phyloP scores from a whole-genome alignment of 2,113 vertebrate genomes.

The Aspidoscelis tigris region DNA sequence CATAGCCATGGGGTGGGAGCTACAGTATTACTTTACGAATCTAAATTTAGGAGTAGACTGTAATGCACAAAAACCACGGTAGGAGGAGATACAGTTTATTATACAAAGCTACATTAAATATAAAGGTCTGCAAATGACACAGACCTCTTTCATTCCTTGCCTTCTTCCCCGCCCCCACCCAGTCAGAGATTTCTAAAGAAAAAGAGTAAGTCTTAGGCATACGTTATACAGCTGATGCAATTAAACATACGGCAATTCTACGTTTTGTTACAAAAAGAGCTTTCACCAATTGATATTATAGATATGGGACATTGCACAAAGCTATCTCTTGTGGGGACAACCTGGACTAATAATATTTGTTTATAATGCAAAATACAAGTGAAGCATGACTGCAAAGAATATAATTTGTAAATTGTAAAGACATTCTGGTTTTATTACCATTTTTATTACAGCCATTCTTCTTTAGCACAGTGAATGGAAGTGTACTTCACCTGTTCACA shows the following conservation, averaged over 20 bases:
- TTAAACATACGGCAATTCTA: neutral
- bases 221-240: neutral
- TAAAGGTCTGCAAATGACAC: neutral
- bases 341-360: neutral
- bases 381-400: neutral
- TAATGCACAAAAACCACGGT: too few relatives aligned
- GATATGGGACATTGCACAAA: neutral
- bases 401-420: neutral
- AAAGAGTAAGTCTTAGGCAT: neutral
- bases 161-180: neutral
- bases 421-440: neutral
- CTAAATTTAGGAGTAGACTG: neutral
- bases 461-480: neutral
- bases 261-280: too few relatives aligned
- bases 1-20: neutral
- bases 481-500: rapidly evolving
- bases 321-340: neutral
- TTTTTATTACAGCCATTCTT: conserved; percentile 7
- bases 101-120: neutral
- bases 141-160: neutral
- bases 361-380: neutral
- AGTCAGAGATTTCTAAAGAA: neutral
- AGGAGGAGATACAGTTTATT: neutral
- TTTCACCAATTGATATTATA: neutral
- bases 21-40: neutral